Conservation (phyloP, 2,888 invertebrate genomes). For the Aspidiotus rigidus region DNA sequence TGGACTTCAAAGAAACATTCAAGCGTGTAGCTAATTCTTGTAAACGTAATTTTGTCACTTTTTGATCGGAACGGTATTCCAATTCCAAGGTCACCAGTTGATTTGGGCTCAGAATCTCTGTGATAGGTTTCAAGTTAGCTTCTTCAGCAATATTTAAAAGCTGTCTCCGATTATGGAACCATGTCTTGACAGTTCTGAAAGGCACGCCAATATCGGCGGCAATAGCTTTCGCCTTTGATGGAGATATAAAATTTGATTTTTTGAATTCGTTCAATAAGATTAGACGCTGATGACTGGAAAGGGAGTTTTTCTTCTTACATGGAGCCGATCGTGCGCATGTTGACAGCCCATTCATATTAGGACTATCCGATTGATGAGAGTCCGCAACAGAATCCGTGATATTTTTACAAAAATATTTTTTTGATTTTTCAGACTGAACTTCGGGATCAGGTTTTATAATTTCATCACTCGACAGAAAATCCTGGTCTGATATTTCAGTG, state of each 20-base stretch:
- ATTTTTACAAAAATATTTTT: too few relatives aligned
- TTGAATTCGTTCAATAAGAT: slow-evolving; percentile 12
- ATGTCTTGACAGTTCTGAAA: not conserved
- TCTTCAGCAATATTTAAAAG: not conserved
- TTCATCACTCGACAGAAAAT: too few relatives aligned
- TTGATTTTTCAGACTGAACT: too few relatives aligned
- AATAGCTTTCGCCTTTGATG: not conserved
- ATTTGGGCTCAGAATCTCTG: not conserved
- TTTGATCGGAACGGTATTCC: not conserved
- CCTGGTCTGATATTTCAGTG: too few relatives aligned
- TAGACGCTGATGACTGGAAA: slow-evolving; percentile 15
- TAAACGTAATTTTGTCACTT: not conserved
- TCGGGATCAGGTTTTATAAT: too few relatives aligned
- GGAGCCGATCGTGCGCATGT: too few relatives aligned
- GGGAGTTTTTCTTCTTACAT: slow-evolving; percentile 10
- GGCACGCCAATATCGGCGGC: slow-evolving; percentile 12
- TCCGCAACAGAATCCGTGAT: too few relatives aligned
- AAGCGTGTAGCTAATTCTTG: not conserved
- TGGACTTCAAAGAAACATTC: not conserved
- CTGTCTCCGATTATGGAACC: slow-evolving; percentile 10
- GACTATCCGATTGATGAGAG: too few relatives aligned
- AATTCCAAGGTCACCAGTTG: not conserved
- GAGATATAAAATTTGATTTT: not conserved
- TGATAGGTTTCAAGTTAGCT: not conserved
- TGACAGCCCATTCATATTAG: too few relatives aligned